A percentile compares a stretch with the other conserved stretches of the same genome.
phyloP scores from a whole-genome alignment of 2,888 invertebrate genomes.

The Apotomis betuletana region DNA sequence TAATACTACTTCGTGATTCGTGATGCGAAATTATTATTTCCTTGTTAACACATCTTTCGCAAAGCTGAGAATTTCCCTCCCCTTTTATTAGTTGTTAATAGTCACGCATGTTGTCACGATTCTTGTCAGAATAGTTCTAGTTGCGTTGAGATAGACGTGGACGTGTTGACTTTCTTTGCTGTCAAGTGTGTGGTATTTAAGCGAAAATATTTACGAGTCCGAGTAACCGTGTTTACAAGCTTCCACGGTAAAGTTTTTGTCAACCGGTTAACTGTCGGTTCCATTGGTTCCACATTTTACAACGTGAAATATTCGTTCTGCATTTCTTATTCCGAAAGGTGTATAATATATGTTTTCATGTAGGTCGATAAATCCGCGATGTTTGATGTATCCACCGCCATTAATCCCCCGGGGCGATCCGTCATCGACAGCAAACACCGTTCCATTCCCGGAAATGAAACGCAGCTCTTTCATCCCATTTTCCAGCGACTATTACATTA shows the following conservation, averaged over 20 bases:
- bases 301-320: neutral
- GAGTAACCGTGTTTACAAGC: neutral
- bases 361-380: slow-evolving; percentile 29
- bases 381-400: slow-evolving; percentile 32
- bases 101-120: slow-evolving; percentile 17
- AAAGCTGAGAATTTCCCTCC: slow-evolving; percentile 12
- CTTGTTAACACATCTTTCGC: slow-evolving; percentile 12
- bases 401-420: slow-evolving; percentile 51
- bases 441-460: slow-evolving; percentile 57
- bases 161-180: slow-evolving; percentile 11
- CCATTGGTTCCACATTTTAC: slow-evolving; percentile 5
- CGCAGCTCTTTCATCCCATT: slow-evolving; percentile 49
- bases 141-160: slow-evolving; percentile 16
- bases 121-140: slow-evolving; percentile 4
- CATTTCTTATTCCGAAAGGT: slow-evolving; percentile 1
- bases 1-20: no score
- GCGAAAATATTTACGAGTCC: neutral
- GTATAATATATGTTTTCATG: neutral
- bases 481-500: slow-evolving; percentile 53
- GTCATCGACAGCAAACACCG: slow-evolving; percentile 55
- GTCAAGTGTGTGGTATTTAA: slow-evolving; percentile 5
- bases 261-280: neutral
- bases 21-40: neutral
- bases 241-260: slow-evolving; percentile 5
- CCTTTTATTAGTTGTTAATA: neutral